Evolutionary conservation across 2,888 invertebrate species (phyloP).

Genomic region (Stratiomys singularior): DNA sequence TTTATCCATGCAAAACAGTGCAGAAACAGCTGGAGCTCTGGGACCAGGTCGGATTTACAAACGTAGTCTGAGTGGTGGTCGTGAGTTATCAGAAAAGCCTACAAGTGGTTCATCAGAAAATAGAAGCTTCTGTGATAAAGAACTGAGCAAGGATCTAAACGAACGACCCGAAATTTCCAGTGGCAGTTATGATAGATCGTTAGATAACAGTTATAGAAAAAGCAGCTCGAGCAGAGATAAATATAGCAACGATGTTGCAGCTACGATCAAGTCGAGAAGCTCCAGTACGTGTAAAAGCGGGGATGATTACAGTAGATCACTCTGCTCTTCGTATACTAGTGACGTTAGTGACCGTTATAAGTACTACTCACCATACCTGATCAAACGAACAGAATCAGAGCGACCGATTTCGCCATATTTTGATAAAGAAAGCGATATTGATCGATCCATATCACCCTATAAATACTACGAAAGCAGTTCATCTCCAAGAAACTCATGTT

Average conservation of each 20-base stretch:
- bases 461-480: conserved; percentile 58
- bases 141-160: background rate
- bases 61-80: conserved; percentile 66
- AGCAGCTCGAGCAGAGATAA: conserved; percentile 53
- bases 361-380: conserved; percentile 63
- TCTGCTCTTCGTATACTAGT: conserved; percentile 59
- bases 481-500: conserved; percentile 53
- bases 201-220: conserved; percentile 34
- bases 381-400: conserved; percentile 17
- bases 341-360: conserved; percentile 64
- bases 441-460: conserved; percentile 55
- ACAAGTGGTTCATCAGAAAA: conserved; percentile 47
- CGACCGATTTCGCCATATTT: conserved; percentile 56
- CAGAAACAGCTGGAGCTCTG: conserved; percentile 54
- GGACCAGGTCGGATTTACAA: conserved; percentile 57
- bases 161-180: conserved; percentile 17
- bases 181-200: conserved; percentile 18
- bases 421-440: conserved; percentile 56
- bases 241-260: conserved; percentile 54
- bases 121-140: conserved; percentile 18
- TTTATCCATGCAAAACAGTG: conserved; percentile 65
- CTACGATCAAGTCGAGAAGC: conserved; percentile 56
- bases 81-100: conserved; percentile 57
- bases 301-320: conserved; percentile 59
- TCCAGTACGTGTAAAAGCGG: conserved; percentile 58